Percentiles rank a stretch among this genome's conserved stretches.
Evolutionary conservation across 92 coral and sea anemone genomes (phyloP).

Genomic region (Epizoanthus rinbou): DNA sequence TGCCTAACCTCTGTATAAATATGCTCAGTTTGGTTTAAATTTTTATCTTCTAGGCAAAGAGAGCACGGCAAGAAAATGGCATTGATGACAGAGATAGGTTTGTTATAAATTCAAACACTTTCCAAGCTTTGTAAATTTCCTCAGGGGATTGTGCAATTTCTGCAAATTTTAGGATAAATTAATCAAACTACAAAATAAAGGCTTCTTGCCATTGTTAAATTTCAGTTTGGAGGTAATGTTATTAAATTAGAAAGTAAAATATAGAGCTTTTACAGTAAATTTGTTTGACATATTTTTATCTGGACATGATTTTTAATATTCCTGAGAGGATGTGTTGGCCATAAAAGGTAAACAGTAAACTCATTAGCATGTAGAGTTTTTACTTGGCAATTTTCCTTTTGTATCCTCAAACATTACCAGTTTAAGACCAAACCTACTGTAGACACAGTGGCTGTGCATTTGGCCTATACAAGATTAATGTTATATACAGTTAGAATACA

Average conservation of each 20-base stretch:
- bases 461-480: not conserved
- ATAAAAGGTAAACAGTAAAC: constrained; percentile 30
- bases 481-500: not conserved
- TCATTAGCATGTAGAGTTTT: constrained; percentile 38
- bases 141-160: not conserved
- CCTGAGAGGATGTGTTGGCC: constrained; percentile 44
- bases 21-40: constrained; percentile 4
- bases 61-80: constrained; percentile 82
- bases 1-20: constrained; percentile 4
- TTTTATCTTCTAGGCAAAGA: constrained; percentile 74
- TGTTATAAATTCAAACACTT: constrained; percentile 26
- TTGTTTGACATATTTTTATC: constrained; percentile 45
- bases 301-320: constrained; percentile 39
- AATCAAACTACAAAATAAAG: not conserved
- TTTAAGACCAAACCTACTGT: constrained; percentile 12
- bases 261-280: not conserved
- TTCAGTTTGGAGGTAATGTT: not conserved
- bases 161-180: constrained; percentile 8
- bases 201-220: too few species aligned
- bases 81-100: constrained; percentile 85
- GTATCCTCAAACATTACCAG: constrained; percentile 13
- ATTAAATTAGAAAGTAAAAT: not conserved
- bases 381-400: constrained; percentile 24
- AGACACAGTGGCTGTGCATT: not conserved
- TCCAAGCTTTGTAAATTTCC: constrained; percentile 35